Base-by-base conservation (phyloP, 1,140 invertebrate genomes). In the Pissodes strobi region DNA sequence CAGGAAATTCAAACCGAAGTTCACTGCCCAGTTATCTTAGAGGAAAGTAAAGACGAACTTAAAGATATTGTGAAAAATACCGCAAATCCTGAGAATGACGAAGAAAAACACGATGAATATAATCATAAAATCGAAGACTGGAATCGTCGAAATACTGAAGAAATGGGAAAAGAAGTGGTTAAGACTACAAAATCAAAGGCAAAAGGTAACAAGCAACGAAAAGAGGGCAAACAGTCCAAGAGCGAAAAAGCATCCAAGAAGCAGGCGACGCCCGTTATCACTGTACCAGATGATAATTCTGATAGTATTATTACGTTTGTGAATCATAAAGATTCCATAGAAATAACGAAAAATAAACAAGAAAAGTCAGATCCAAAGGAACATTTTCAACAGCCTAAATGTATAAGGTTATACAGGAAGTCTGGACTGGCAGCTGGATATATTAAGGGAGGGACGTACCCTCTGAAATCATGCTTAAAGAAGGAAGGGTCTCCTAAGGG, bases 401-500 rank as follows among this genome's bases (percentile, higher is more conserved):
- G 67, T 37, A 70, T 75, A 17, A 63, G 69, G 45, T 53, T 75
- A 17, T 71, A 69, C 15, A 67, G 68, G 39, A 72, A 72, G 15
- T 13, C 46, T 5, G 51, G 37, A 22, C 41, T 17, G 2, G 45
- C 25, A n/a, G 23, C 56, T 8, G 65, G 53, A 25, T 70, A 68
- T 45, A 61, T 72, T 1, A 74, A 69, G 61, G 74, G 74, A 34
- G 72, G 72, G 17, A 70, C 66, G 0, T 75, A 75, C 39, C 72
- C 74, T 0, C 55, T 75, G 13, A 72, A 71, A 52, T 68, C 72
- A 6, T 71, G 62, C 18, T 49, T 71, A 19, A 72, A 71, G 46
- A 74, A 69, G 52, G 69, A 69, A 30, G 17, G 41, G 17, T 45
- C 48, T 21, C 27, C 37, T 6, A 67, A 62, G 38, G 65, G 69